phyloP scores from a whole-genome alignment of 2,888 invertebrate genomes.

The Plagodis dolabraria region DNA sequence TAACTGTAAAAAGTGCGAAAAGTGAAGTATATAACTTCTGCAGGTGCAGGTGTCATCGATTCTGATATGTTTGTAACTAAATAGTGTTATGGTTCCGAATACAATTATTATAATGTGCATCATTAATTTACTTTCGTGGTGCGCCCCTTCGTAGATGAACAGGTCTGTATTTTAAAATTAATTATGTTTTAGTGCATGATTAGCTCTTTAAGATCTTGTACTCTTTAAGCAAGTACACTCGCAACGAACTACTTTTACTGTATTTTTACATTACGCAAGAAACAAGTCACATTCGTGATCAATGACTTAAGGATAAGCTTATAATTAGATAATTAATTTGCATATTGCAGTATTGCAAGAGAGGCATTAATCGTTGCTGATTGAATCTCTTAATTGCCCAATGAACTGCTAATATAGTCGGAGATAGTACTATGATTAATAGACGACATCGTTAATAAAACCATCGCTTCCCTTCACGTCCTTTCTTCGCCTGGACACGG shows the following conservation, averaged over 20 bases:
- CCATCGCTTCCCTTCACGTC: too few relatives aligned
- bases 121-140: too few relatives aligned
- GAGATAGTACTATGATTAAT: background rate
- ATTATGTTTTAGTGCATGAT: constrained; percentile 27
- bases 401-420: constrained; percentile 8
- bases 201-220: constrained; percentile 27
- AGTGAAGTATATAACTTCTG: too few relatives aligned
- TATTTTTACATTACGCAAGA: constrained; percentile 61
- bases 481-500: too few relatives aligned
- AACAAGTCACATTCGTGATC: constrained; percentile 72
- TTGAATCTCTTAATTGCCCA: constrained; percentile 38
- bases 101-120: too few relatives aligned
- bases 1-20: too few relatives aligned
- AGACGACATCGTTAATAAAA: background rate
- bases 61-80: too few relatives aligned
- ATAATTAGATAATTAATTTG: constrained; percentile 77
- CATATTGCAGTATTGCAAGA: constrained; percentile 58
- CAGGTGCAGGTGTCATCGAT: too few relatives aligned
- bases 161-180: background rate
- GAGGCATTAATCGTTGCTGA: constrained; percentile 34
- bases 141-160: background rate
- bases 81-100: too few relatives aligned
- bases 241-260: constrained; percentile 65
- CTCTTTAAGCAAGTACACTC: constrained; percentile 36
- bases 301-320: constrained; percentile 74